Evolutionary conservation across 2,113 vertebrate species (phyloP), one percentile per base, ranked within the genome.

Genomic region (Terrapene triunguis): DNA sequence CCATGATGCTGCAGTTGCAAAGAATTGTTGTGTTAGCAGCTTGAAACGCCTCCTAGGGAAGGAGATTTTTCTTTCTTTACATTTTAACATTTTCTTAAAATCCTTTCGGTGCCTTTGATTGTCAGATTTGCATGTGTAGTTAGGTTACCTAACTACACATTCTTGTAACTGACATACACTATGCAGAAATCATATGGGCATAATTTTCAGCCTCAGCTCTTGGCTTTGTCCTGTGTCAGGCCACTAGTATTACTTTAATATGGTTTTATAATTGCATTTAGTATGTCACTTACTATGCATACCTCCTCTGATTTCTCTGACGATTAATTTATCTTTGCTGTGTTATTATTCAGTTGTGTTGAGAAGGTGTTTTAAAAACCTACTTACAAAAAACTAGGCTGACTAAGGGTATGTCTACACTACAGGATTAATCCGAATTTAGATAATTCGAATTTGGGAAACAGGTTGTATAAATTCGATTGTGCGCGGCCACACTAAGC

Each of bases 261-360:
- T 89, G 89, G 89, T 92, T 97, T 96, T 97, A 95, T 97, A 96
- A 95, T 97, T 97, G 93, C 93, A 93, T 97, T 96, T 97, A 97
- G 82, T 96, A 92, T 97, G 95, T 95, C 96, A 89, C 94, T 97
- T 97, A 89, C 94, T 88, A 87, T 92, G 95, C 94, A 94, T 0
- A 74, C 94, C 89, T 97, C 93, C 88, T 96, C 97, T 97, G 96
- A 97, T 97, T 96, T 95, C 93, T 96, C 0, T 96, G 94, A 85
- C 76, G 86, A 90, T 95, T 95, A 88, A 95, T 95, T 95, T 95
- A 92, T 96, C 92, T 97, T 93, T 95, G 81, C 92, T 92, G 90
- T 84, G 81, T 94, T 92, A 90, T 85, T 54, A 94, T 83, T 83
- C 96, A 94, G 88, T 97, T 96, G 84, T 94, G 90, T 95, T 95